phyloP scores from a whole-genome alignment of 2,888 invertebrate genomes.

The Aricia artaxerxes region DNA sequence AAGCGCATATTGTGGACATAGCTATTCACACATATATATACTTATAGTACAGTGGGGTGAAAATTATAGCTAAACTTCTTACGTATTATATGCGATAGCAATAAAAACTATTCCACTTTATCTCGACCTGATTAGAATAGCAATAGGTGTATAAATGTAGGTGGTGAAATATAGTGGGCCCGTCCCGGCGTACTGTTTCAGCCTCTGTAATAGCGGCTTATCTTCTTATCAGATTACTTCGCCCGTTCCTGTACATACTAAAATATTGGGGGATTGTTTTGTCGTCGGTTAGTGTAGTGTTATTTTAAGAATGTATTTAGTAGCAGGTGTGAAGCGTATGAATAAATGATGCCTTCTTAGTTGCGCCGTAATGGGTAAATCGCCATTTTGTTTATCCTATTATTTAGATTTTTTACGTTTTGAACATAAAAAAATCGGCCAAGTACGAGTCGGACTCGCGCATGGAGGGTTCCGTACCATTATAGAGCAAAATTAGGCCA shows the following conservation, averaged over 20 bases:
- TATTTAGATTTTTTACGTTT: no score
- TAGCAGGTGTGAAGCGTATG: no score
- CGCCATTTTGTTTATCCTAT: no score
- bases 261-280: conserved; percentile 24
- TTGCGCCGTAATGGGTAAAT: no score
- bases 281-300: neutral
- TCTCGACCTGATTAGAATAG: neutral
- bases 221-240: conserved; percentile 47
- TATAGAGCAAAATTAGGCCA: no score
- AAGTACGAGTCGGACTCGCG: no score
- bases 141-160: conserved; percentile 49
- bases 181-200: conserved; percentile 1
- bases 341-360: no score
- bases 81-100: neutral
- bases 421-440: no score
- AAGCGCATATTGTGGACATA: no score
- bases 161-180: conserved; percentile 2
- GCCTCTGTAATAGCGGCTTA: conserved; percentile 44
- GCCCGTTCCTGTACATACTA: conserved; percentile 35
- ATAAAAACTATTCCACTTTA: neutral
- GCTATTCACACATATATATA: no score
- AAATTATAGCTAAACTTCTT: neutral
- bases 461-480: no score
- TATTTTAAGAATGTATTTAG: neutral
- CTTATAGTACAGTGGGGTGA: no score